Percentiles rank a stretch among this genome's conserved stretches.
phyloP scores from a whole-genome alignment of 2,797 vertebrate genomes.

The Oceanodroma leucorhoa region DNA sequence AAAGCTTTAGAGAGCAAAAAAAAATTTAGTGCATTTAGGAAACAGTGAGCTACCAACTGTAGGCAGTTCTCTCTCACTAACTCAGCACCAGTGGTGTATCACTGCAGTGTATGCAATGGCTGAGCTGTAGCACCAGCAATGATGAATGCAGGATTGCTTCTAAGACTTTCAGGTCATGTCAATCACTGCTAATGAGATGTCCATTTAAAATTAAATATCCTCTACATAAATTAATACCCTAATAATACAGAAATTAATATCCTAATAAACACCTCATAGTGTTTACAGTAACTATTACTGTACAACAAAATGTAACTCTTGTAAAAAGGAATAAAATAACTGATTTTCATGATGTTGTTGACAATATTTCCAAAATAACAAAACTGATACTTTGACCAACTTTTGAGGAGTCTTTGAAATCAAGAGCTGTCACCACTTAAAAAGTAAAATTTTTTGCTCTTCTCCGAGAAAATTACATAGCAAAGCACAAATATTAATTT shows the following conservation, averaged over 20 bases:
- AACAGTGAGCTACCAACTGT: neutral
- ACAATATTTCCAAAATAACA: neutral
- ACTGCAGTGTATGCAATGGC: rapidly evolving
- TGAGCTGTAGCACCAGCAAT: neutral
- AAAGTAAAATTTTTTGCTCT: neutral
- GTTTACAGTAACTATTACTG: neutral
- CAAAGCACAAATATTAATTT: neutral
- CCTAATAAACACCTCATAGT: neutral
- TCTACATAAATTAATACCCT: neutral
- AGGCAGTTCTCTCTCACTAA: neutral
- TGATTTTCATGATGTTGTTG: neutral
- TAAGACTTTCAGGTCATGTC: neutral
- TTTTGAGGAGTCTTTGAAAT: neutral
- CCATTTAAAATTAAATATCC: neutral
- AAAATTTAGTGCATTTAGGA: neutral
- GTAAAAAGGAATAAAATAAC: neutral
- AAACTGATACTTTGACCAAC: neutral
- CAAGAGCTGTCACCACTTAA: neutral
- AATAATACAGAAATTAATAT: neutral
- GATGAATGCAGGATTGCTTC: neutral
- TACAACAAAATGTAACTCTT: neutral
- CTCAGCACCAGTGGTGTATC: neutral
- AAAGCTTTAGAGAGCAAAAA: neutral
- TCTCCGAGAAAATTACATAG: neutral
- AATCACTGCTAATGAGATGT: neutral